Conservation (phyloP, 2,797 vertebrate genomes). For the Bradypodion pumilum region DNA sequence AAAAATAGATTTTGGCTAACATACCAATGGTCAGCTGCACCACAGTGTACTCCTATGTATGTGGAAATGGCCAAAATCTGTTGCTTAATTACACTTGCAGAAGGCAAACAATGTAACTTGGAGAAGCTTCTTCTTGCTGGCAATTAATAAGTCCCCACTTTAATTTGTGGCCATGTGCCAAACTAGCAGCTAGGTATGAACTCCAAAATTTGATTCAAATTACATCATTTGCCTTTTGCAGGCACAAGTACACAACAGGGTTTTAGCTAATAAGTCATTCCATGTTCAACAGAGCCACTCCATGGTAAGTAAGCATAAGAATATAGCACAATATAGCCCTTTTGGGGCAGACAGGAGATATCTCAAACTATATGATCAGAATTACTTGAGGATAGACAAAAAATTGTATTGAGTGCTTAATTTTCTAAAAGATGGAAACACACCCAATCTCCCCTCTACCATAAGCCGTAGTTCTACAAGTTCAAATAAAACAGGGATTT, state of each 20-base stretch:
- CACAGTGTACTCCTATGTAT: not conserved
- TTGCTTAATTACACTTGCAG: too few species aligned
- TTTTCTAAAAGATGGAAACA: conserved; percentile 58
- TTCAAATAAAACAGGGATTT: conserved; percentile 62
- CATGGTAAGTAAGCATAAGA: not conserved
- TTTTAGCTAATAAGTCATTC: too few species aligned
- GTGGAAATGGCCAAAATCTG: not conserved
- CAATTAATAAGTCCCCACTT: too few species aligned
- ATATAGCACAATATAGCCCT: not conserved
- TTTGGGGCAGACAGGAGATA: not conserved
- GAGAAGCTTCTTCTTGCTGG: too few species aligned
- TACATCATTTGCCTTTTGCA: too few species aligned
- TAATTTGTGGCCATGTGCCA: too few species aligned
- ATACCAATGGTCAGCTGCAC: not conserved
- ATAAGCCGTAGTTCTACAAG: conserved; percentile 59
- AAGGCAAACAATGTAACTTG: not conserved
- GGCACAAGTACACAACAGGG: too few species aligned
- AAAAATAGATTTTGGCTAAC: not conserved
- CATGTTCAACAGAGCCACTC: not conserved
- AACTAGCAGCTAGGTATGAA: too few species aligned
- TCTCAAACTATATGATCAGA: conserved; percentile 46
- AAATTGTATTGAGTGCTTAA: conserved; percentile 60
- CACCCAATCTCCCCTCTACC: too few species aligned
- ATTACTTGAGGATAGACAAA: conserved; percentile 55
- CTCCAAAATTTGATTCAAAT: too few species aligned